phyloP scores from a whole-genome alignment of 1,140 invertebrate species.

The Orchesella cincta region DNA sequence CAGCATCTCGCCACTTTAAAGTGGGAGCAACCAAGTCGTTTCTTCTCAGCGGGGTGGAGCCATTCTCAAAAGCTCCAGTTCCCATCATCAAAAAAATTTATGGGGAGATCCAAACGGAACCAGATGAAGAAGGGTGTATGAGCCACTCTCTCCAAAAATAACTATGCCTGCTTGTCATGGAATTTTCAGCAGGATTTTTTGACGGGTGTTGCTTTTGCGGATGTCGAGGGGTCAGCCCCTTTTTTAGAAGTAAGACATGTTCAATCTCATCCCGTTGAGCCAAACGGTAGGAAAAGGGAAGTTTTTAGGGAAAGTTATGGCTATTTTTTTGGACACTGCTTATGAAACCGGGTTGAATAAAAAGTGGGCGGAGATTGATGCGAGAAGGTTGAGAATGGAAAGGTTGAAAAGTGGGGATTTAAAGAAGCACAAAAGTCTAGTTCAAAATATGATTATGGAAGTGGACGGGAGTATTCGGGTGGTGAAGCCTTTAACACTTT shows the following conservation, averaged over 20 bases:
- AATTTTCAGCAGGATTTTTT: neutral
- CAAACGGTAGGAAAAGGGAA: too few species aligned
- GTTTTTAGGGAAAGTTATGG: neutral
- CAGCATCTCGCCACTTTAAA: neutral
- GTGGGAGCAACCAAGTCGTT: neutral
- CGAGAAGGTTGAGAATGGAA: neutral
- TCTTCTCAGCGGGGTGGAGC: neutral
- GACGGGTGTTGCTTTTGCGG: neutral
- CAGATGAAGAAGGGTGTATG: neutral
- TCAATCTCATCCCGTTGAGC: neutral
- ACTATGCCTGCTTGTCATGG: neutral
- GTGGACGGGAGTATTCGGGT: too few species aligned
- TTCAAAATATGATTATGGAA: too few species aligned
- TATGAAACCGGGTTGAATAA: conserved; percentile 9
- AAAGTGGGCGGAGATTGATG: neutral
- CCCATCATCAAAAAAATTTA: neutral
- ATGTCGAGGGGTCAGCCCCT: neutral
- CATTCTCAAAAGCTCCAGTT: too few species aligned
- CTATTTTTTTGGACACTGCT: neutral
- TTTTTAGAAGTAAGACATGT: neutral
- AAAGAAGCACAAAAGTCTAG: too few species aligned
- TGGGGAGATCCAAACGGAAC: neutral
- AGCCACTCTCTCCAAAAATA: neutral
- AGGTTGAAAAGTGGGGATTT: neutral
- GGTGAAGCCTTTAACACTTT: too few species aligned